phyloP scores from a whole-genome alignment of 92 coral and sea anemone species.

The Palythoa grandiflora region DNA sequence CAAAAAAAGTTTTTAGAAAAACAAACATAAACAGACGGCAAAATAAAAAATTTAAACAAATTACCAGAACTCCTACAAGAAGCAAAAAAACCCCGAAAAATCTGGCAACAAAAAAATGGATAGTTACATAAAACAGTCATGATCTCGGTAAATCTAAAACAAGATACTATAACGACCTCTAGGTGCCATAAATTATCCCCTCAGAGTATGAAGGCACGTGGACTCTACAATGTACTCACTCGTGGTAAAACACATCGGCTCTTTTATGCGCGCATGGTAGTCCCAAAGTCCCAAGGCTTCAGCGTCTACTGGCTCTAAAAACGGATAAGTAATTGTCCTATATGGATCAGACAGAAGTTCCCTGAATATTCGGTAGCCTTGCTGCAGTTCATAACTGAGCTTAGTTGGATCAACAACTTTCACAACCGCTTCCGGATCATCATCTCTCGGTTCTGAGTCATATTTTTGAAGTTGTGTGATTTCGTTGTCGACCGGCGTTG shows the following conservation, averaged over 20 bases:
- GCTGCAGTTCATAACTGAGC: constrained; percentile 91
- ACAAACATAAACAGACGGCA: not conserved
- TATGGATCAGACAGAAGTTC: constrained; percentile 88
- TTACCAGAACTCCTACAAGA: not conserved
- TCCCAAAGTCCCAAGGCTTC: constrained; percentile 95
- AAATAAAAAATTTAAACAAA: not conserved
- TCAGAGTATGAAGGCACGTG: constrained; percentile 35
- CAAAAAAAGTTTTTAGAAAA: not conserved
- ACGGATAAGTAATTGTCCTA: constrained; percentile 93
- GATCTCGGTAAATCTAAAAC: not conserved
- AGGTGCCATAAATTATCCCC: constrained; percentile 13
- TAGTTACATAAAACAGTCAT: not conserved
- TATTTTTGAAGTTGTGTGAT: constrained; percentile 22
- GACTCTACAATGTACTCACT: constrained; percentile 75
- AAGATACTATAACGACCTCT: not conserved
- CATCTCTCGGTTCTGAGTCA: constrained; percentile 53
- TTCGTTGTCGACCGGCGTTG: constrained; percentile 43
- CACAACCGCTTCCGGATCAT: constrained; percentile 56
- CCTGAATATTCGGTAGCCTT: constrained; percentile 88
- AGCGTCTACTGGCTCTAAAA: constrained; percentile 96
- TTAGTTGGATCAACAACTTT: constrained; percentile 77
- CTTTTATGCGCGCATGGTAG: constrained; percentile 88
- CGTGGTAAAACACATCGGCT: constrained; percentile 92
- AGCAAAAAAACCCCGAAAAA: not conserved
- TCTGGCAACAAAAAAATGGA: not conserved